Evolutionary conservation across 2,888 invertebrate genomes (phyloP).

Genomic region (Microdon myrmicae): DNA sequence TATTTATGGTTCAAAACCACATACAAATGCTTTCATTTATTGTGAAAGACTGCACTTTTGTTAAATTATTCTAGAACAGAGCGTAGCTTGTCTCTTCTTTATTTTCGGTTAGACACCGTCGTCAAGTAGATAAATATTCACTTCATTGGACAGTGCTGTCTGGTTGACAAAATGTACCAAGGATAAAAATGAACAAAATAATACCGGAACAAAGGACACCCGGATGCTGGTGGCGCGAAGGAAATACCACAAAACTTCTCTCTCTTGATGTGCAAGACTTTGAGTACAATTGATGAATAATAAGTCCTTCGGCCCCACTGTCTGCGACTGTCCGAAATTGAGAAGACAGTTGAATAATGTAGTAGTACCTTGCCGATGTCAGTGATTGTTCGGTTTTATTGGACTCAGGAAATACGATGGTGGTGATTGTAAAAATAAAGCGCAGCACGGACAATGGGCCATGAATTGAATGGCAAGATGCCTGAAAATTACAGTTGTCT

Average conservation of each 20-base stretch:
- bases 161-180: conserved; percentile 23
- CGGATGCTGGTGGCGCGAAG: conserved; percentile 1
- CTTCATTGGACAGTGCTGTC: conserved; percentile 35
- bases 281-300: conserved; percentile 50
- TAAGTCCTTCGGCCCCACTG: conserved; percentile 38
- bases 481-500: too few species aligned
- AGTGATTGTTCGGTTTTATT: too few species aligned
- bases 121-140: conserved; percentile 15
- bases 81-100: conserved; percentile 28
- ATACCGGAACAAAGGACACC: conserved; percentile 23
- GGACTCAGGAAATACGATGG: too few species aligned
- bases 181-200: conserved; percentile 32
- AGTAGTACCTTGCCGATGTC: too few species aligned
- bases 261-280: conserved; percentile 37
- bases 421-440: too few species aligned
- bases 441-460: too few species aligned
- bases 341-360: conserved; percentile 43
- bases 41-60: conserved; percentile 48
- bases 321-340: conserved; percentile 40
- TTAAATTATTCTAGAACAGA: conserved; percentile 46
- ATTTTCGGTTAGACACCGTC: conserved; percentile 3
- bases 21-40: conserved; percentile 51
- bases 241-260: conserved; percentile 30
- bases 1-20: conserved; percentile 49
- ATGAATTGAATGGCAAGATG: too few species aligned